Evolutionary conservation across 2,888 invertebrate genomes (phyloP).

Genomic region (Cataglyphis albicans): DNA sequence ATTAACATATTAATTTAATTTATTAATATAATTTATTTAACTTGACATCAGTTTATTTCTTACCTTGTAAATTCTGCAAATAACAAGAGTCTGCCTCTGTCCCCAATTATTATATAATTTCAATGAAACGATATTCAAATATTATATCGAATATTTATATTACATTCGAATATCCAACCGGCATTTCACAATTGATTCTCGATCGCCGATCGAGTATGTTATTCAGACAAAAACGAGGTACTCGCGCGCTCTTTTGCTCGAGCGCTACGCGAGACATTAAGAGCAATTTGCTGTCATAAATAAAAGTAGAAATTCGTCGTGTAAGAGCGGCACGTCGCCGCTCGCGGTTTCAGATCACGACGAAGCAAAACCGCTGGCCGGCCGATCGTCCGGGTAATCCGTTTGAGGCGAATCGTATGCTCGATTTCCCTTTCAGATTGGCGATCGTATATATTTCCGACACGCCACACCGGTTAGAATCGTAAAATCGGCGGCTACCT

Average conservation of each 20-base stretch:
- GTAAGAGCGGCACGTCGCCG: slow-evolving; percentile 34
- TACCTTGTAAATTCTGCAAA: background rate
- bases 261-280: slow-evolving; percentile 16
- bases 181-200: background rate
- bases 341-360: slow-evolving; percentile 70
- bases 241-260: slow-evolving; percentile 25
- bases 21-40: background rate
- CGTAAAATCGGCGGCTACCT: slow-evolving; percentile 67
- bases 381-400: slow-evolving; percentile 72
- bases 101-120: background rate
- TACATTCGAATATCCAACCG: background rate
- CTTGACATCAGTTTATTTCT: background rate
- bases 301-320: slow-evolving; percentile 59
- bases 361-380: slow-evolving; percentile 65
- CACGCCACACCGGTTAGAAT: slow-evolving; percentile 68
- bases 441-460: slow-evolving; percentile 73
- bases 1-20: background rate
- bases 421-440: slow-evolving; percentile 78
- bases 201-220: slow-evolving; percentile 1
- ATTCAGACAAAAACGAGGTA: background rate
- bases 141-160: background rate
- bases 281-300: slow-evolving; percentile 67
- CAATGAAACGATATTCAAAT: background rate
- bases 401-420: slow-evolving; percentile 73
- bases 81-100: background rate